These are phyloP conservation scores for Camarhynchus parvulus DNA, from an alignment of 2,113 vertebrate species.

Conservation along the genomic window DNA sequence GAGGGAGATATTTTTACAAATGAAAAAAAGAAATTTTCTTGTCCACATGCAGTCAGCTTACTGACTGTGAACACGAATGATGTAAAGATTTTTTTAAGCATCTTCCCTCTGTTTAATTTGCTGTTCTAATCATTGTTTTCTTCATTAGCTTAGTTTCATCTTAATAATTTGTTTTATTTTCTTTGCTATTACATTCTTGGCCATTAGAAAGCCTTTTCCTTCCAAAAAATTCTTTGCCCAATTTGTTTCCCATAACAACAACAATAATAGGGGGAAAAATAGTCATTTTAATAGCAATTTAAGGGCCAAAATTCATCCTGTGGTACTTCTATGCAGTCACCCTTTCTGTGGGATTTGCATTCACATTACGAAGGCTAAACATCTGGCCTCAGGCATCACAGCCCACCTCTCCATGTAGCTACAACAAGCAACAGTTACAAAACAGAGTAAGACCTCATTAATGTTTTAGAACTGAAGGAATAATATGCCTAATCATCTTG, in stretches of 20 bases:
- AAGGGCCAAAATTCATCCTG: neutral
- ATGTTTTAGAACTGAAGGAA: neutral
- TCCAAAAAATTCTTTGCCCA: slow-evolving; percentile 5
- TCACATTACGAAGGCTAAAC: neutral
- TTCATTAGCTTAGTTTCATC: slow-evolving; percentile 1
- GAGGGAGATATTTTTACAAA: neutral
- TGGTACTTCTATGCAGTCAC: neutral
- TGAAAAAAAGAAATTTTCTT: neutral
- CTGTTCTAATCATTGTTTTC: neutral
- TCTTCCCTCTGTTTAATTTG: neutral
- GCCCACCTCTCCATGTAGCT: neutral
- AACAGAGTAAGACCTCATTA: neutral
- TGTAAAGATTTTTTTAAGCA: neutral
- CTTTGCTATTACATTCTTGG: neutral
- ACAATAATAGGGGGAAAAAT: neutral
- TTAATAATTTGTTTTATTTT: slow-evolving; percentile 5
- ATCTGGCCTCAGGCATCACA: neutral
- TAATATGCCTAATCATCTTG: neutral
- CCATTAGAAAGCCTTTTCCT: neutral
- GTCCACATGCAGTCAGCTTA: neutral
- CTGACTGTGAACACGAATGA: neutral
- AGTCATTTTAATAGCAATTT: neutral
- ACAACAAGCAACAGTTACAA: neutral
- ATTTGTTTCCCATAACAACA: slow-evolving; percentile 35
- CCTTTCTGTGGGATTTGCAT: neutral